A percentile compares a stretch with the other conserved stretches of the same genome.
phyloP scores from a whole-genome alignment of 2,113 vertebrate species.

The Xenopus laevis region DNA sequence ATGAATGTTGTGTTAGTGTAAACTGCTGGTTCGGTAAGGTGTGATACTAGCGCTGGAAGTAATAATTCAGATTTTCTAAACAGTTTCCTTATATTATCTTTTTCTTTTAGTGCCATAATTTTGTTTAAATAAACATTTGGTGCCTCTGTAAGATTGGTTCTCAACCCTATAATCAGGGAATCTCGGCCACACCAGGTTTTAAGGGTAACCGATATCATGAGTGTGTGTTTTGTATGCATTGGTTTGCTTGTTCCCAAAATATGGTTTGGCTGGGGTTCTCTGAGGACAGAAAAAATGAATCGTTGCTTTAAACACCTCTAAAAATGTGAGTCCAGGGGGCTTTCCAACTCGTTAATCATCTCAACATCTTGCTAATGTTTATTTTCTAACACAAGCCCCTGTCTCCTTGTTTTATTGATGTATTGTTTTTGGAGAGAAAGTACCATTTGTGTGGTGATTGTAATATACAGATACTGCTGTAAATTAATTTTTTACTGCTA shows the following conservation, averaged over 20 bases:
- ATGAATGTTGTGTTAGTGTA: too few relatives aligned
- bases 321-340: neutral
- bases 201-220: slow-evolving; percentile 14
- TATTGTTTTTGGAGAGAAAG: slow-evolving; percentile 35
- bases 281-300: slow-evolving; percentile 20
- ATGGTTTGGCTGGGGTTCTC: slow-evolving; percentile 22
- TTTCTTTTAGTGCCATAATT: neutral
- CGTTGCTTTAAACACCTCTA: slow-evolving; percentile 6
- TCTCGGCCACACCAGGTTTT: neutral
- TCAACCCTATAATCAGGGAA: slow-evolving; percentile 31
- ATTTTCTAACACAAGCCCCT: neutral
- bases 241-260: slow-evolving; percentile 1
- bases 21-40: neutral
- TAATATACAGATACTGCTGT: slow-evolving; percentile 13
- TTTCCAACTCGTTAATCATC: slow-evolving; percentile 7
- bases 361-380: slow-evolving; percentile 10
- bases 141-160: slow-evolving; percentile 6
- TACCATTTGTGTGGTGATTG: slow-evolving; percentile 12
- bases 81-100: neutral
- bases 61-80: neutral
- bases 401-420: slow-evolving; percentile 11
- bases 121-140: slow-evolving; percentile 21
- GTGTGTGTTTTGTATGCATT: slow-evolving; percentile 14
- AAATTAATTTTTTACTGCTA: slow-evolving; percentile 40
- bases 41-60: neutral